Conservation (phyloP, 1,140 invertebrate genomes). For the Drosophila ambigua region DNA sequence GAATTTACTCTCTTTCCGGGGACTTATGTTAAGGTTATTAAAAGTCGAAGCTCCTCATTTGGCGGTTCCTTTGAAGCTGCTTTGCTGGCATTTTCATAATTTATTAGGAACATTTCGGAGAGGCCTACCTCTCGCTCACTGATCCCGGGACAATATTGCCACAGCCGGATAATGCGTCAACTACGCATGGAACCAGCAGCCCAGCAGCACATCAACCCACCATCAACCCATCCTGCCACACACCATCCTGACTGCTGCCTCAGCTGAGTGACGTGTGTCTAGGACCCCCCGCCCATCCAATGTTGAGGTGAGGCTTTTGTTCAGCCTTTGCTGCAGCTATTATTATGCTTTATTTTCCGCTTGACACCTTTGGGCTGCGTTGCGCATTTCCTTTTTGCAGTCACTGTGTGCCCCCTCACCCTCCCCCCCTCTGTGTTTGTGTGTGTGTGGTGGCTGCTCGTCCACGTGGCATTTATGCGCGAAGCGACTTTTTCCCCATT, state of each 20-base stretch:
- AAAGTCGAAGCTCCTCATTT: conserved; percentile 34
- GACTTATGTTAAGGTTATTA: conserved; percentile 6
- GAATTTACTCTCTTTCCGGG: conserved; percentile 2
- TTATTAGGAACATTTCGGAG: conserved; percentile 46
- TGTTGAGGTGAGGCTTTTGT: conserved; percentile 28
- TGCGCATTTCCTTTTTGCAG: conserved; percentile 75
- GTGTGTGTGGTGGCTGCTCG: conserved; percentile 11
- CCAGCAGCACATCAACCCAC: too few species aligned
- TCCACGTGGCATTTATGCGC: conserved; percentile 49
- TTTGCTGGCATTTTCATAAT: conserved; percentile 49
- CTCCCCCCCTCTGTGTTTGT: neutral
- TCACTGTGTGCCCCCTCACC: conserved; percentile 16
- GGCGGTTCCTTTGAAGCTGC: conserved; percentile 56
- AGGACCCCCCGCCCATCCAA: neutral
- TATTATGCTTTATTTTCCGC: conserved; percentile 81
- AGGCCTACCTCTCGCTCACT: conserved; percentile 5
- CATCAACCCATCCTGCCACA: too few species aligned
- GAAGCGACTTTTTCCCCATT: conserved; percentile 31
- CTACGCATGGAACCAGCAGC: conserved; percentile 15
- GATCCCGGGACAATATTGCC: conserved; percentile 14
- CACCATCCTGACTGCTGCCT: neutral
- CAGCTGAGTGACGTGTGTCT: conserved; percentile 34
- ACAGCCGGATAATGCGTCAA: conserved; percentile 34
- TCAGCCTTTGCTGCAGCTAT: conserved; percentile 40
- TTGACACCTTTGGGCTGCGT: conserved; percentile 77